Percentiles rank a stretch among this genome's conserved stretches.
Evolutionary conservation across 2,113 vertebrate species (phyloP).

Genomic region (Indri indri): DNA sequence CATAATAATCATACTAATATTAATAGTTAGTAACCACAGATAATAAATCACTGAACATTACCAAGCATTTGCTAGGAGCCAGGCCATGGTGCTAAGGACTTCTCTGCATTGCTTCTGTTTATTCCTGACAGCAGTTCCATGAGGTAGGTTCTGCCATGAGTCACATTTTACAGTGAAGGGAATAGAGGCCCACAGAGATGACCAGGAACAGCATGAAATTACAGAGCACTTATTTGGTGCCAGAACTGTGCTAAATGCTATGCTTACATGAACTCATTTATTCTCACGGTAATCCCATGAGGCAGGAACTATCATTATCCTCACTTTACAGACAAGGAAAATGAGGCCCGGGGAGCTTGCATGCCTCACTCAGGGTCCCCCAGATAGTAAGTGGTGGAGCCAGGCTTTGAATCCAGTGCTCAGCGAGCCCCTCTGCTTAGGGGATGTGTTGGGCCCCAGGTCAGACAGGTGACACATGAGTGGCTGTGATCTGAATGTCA

Average conservation of each 20-base stretch:
- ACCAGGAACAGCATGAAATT: not conserved
- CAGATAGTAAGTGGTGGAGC: not conserved
- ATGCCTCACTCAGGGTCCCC: too few relatives aligned
- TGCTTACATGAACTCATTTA: not conserved
- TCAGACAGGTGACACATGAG: fast-evolving
- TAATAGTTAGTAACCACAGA: not conserved
- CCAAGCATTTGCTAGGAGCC: not conserved
- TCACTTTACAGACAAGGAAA: not conserved
- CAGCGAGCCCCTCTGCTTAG: not conserved
- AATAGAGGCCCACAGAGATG: not conserved
- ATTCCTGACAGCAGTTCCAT: not conserved
- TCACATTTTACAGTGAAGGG: not conserved
- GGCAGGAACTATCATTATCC: not conserved
- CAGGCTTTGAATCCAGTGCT: not conserved
- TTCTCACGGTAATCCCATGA: not conserved
- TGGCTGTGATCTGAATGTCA: not conserved
- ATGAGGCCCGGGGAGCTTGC: not conserved
- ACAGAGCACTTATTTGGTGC: not conserved
- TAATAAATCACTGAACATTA: not conserved
- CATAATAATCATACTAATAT: not conserved
- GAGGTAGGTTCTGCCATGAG: not conserved
- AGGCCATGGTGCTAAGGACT: not conserved
- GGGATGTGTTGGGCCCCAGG: not conserved
- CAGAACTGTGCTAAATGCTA: not conserved
- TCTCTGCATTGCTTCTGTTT: fast-evolving